Percentiles rank a stretch among this genome's conserved stretches.
phyloP scores from a whole-genome alignment of 2,888 invertebrate genomes.

The Ernsta delagoae region DNA sequence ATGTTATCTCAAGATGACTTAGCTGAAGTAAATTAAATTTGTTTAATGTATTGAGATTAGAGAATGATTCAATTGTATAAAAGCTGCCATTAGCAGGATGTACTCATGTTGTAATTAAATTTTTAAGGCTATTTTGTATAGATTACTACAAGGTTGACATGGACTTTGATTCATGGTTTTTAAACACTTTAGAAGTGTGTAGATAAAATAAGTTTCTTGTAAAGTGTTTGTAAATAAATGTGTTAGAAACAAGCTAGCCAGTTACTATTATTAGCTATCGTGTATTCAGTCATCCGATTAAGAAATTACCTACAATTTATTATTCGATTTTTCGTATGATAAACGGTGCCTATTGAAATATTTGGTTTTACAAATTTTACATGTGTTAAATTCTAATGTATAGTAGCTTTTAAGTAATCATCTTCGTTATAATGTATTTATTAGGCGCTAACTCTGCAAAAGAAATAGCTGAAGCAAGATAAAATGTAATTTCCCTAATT shows the following conservation, averaged over 20 bases:
- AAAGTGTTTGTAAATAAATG: slow-evolving; percentile 70
- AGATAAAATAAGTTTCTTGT: slow-evolving; percentile 67
- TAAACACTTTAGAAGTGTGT: slow-evolving; percentile 70
- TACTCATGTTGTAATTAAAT: slow-evolving; percentile 57
- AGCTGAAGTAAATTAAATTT: slow-evolving; percentile 8
- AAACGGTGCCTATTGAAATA: slow-evolving; percentile 41
- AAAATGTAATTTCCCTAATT: background rate
- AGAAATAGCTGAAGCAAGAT: background rate
- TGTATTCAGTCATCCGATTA: slow-evolving; percentile 49
- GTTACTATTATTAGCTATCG: slow-evolving; percentile 60
- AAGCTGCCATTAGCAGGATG: slow-evolving; percentile 42
- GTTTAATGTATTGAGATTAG: slow-evolving; percentile 2
- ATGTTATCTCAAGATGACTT: background rate
- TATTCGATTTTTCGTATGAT: slow-evolving; percentile 36
- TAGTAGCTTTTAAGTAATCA: slow-evolving; percentile 23
- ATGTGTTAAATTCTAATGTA: slow-evolving; percentile 31
- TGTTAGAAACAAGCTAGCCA: slow-evolving; percentile 48
- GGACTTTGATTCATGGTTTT: slow-evolving; percentile 42
- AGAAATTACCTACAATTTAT: slow-evolving; percentile 36
- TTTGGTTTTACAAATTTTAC: slow-evolving; percentile 40
- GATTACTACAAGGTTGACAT: slow-evolving; percentile 47
- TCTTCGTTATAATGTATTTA: slow-evolving; percentile 16
- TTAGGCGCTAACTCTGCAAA: background rate
- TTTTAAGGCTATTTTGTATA: slow-evolving; percentile 52
- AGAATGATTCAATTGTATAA: slow-evolving; percentile 1